A percentile compares a stretch with the other conserved stretches of the same genome.
phyloP scores from a whole-genome alignment of 1,140 invertebrate genomes.

The Venturia canescens region DNA sequence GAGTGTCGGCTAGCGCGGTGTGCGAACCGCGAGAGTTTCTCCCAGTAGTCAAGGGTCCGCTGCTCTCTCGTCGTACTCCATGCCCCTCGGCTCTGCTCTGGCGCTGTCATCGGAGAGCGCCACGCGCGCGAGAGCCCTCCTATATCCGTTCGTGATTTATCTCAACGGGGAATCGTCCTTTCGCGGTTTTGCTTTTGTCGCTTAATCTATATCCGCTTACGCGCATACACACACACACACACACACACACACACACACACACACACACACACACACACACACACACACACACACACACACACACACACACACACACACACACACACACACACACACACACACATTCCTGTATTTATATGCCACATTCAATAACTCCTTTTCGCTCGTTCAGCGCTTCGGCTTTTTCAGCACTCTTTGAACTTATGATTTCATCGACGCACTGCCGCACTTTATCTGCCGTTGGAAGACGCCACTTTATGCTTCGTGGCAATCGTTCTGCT shows the following conservation, averaged over 20 bases:
- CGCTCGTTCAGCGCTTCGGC: no score
- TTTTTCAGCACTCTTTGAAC: no score
- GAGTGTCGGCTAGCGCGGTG: constrained; percentile 3
- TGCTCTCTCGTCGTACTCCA: neutral
- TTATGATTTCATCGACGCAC: no score
- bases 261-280: neutral
- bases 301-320: neutral
- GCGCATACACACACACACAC: neutral
- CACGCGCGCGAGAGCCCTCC: neutral
- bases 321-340: neutral
- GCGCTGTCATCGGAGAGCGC: constrained; percentile 24
- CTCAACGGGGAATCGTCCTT: constrained; percentile 3
- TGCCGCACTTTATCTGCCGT: no score
- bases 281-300: neutral
- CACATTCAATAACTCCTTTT: no score
- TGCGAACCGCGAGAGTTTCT: constrained; percentile 12
- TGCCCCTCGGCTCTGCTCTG: constrained; percentile 10
- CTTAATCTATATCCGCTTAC: neutral
- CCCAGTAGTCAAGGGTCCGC: constrained; percentile 28
- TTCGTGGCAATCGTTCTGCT: no score
- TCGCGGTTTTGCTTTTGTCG: constrained; percentile 35
- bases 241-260: neutral
- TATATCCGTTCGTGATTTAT: constrained; percentile 36
- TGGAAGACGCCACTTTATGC: no score
- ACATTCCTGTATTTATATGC: no score